Conservation (phyloP, 1,140 invertebrate species). For the Galendromus occidentalis region DNA sequence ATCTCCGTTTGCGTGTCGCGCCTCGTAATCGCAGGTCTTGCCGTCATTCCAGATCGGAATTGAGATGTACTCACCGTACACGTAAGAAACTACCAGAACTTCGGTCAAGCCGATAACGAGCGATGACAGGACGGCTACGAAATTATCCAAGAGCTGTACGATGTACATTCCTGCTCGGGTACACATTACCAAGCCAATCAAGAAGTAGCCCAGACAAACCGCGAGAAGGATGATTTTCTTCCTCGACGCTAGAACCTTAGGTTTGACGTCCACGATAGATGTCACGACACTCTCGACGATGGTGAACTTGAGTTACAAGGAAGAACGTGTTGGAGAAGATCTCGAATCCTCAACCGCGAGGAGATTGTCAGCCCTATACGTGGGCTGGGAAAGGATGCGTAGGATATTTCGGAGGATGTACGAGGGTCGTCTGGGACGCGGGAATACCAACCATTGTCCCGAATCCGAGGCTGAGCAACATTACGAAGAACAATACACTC, state of each 20-base stretch:
- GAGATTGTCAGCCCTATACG: background rate
- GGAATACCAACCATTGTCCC: slow-evolving; percentile 20
- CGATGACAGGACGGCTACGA: no score
- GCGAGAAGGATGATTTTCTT: slow-evolving; percentile 12
- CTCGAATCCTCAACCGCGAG: background rate
- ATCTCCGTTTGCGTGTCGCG: no score
- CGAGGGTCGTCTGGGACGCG: background rate
- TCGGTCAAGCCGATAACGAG: no score
- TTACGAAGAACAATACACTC: slow-evolving; percentile 28
- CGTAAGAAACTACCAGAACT: no score
- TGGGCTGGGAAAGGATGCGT: background rate
- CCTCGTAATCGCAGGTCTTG: no score
- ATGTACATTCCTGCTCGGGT: slow-evolving; percentile 11
- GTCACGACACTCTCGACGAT: slow-evolving; percentile 20
- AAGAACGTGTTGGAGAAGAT: background rate
- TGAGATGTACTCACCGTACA: no score
- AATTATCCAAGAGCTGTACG: no score
- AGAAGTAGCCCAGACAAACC: slow-evolving; percentile 17
- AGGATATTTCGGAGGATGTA: slow-evolving; percentile 5
- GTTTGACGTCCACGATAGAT: slow-evolving; percentile 17
- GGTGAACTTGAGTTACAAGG: slow-evolving; percentile 18
- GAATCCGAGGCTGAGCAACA: slow-evolving; percentile 28
- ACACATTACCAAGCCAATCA: slow-evolving; percentile 16
- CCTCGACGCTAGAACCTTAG: slow-evolving; percentile 12
- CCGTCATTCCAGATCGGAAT: no score